A percentile compares a stretch with the other conserved stretches of the same genome.
These are phyloP conservation scores for Hormaphis cornu DNA, from an alignment of 1,140 invertebrate species.

Conservation along the genomic window DNA sequence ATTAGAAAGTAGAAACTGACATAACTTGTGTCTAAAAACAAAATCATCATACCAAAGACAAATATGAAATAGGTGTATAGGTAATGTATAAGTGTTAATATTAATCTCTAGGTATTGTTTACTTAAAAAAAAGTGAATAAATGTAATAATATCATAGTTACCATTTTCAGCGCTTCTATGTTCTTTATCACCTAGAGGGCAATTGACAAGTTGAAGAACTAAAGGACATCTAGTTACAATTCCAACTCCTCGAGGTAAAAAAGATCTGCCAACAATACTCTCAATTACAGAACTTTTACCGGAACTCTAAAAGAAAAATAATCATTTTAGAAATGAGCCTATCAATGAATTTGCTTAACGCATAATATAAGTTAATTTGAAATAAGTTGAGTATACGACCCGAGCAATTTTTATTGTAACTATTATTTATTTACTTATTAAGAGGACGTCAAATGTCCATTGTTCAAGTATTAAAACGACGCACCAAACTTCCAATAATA, in stretches of 20 bases:
- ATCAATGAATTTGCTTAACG: not conserved
- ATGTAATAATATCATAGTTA: not conserved
- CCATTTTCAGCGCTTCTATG: conserved; percentile 60
- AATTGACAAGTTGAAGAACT: conserved; percentile 86
- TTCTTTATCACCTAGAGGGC: conserved; percentile 78
- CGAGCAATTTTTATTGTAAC: no score
- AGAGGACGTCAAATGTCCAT: no score
- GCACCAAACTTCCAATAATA: no score
- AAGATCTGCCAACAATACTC: conserved; percentile 93
- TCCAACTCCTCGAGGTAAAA: conserved; percentile 91
- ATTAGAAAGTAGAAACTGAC: not conserved
- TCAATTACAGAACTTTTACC: conserved; percentile 99
- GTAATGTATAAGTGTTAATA: no score
- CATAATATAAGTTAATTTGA: no score
- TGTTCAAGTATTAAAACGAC: no score
- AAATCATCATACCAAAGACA: no score
- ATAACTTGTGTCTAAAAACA: not conserved
- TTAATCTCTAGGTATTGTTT: no score
- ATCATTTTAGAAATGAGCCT: not conserved
- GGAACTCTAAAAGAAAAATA: conserved; percentile 69
- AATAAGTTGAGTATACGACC: no score
- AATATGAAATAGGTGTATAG: no score
- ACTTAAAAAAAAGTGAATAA: no score
- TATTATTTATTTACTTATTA: no score
- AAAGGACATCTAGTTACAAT: conserved; percentile 94